Base-by-base conservation (phyloP, 1,140 invertebrate species). In the Pogonomyrmex barbatus region DNA sequence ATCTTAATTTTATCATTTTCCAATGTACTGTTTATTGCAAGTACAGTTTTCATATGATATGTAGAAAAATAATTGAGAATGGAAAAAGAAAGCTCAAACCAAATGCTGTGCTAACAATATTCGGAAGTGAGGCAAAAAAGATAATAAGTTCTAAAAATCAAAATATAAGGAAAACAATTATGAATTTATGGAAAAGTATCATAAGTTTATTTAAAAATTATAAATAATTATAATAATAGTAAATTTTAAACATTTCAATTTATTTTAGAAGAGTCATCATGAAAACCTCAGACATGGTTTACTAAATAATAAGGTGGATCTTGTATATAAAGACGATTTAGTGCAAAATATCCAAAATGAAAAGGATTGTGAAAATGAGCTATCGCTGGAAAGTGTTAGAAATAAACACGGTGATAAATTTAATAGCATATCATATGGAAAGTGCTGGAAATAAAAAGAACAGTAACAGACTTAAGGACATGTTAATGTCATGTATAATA, bases 41-140 rank as follows among this genome's bases (percentile, higher is more conserved):
- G 24, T 24, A 24, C 24, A 24, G 24, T 24, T 24, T 24, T 24
- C 24, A 24, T 24, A 24, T 24, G 24, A 24, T 24, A 24, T 24
- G 24, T 24, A 24, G 24, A 24, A 24, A 24, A 24, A 24, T 24
- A 24, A 24, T 24, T 24, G 24, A 24, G 24, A 24, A 24, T 24
- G 24, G 24, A 52, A 71, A 71, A 71, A 71, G 68, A 52, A 71
- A 71, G 14, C 68, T 71, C 14, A 71, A 71, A 17, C 4, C 36
- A 71, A 71, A 52, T 71, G 42, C n/a, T 68, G 65, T 68, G 30
- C 68, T 30, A n/a, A 71, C 30, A 17, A 70, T 70, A 70, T 70
- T 70, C 6, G 47, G 45, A 70, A 52, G 9, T 52, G 47, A 70
- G 54, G 47, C 68, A 0, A 71, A 52, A 0, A 36, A 17, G 14